Base-by-base conservation (phyloP, 2,888 invertebrate species). In the Psococerastis gibbosa region DNA sequence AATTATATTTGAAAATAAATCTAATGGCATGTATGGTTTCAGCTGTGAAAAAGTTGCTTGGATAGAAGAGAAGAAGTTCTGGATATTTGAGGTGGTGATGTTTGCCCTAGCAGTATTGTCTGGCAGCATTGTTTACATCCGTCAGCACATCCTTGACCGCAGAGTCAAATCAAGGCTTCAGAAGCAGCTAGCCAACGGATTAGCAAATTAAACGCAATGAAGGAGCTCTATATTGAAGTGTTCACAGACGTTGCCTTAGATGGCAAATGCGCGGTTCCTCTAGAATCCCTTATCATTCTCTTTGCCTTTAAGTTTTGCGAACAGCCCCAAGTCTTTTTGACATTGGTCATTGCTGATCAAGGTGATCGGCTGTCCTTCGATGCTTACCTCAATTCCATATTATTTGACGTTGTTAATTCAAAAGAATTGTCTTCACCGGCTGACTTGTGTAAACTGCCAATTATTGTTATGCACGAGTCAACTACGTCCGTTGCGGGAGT, bases 31-130 rank as follows among this genome's bases (percentile, higher is more conserved):
- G 23, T 47, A 46, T 48, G 48, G 34, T 69, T 72, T 49, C 64
- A 81, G 89, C 59, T 91, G 91, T 65, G 84, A 85, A 55, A 70
- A 75, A 57, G 81, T 85, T 13, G 81, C 81, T 2, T 81, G 81
- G 66, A 67, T 85, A 42, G 88, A 89, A 56, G 83, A 87, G 57
- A 70, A 75, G 48, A 72, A 77, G 45, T 92, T 83, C 60, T 84
- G 83, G 78, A 73, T 78, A 52, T 85, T 87, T 56, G 77, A 84
- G 56, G 70, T 73, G 42, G 69, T 75, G 55, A 74, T 77, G 61
- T 74, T 80, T 55, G 60, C 72, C 1, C 55, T 75, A 23, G 75
- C 78, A 2, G 55, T 78, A 1, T 57, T 72, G 16, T 79, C 83
- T 9, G 73, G 73, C 41, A 54, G 71, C 32, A 67, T 73, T 46